Evolutionary conservation across 2,888 invertebrate genomes (phyloP), one percentile per base, ranked within the genome.

Genomic region (Ectropis crepuscularia): DNA sequence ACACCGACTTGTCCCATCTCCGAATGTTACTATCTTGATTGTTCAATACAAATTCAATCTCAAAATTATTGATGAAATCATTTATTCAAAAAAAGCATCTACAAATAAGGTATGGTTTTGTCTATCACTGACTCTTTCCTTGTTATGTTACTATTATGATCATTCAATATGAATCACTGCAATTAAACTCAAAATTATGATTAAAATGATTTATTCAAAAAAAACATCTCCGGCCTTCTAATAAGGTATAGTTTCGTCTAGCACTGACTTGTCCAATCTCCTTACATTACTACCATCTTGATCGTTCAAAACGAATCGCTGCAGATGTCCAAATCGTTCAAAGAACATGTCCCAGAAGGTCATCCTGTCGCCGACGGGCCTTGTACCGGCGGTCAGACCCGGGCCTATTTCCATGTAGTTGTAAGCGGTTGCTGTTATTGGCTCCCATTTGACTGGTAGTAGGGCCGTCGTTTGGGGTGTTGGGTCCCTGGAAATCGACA

Each of bases 271-370:
- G 0, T 41, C 51, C 5, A 28, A 0, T 6, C 16, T 42, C 28
- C 16, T 42, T 28, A 28, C 16, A 28, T 28, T 28, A 28, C 2
- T 28, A 28, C 16, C 16, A 28, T 28, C 16, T n/a, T 41, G 10
- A 10, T 51, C 10, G n/a, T 28, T n/a, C 16, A 51, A 51, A 4
- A 51, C 0, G 16, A 55, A 55, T 7, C 46, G 8, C 46, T 46
- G 36, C 8, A 62, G 16, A 36, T 69, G 57, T 12, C 48, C 38
- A 12, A 64, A 62, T 53, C 67, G 64, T 72, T 57, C 79, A 76
- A 70, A 80, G 74, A 47, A 76, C 39, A 67, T 6, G 38, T 81
- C 74, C 79, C 79, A 78, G 54, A 82, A 77, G 11, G 79, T 67
- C 68, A 81, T 77, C 57, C 83, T 73, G 9, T 75, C 69, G n/a